phyloP scores from a whole-genome alignment of 2,113 vertebrate genomes.

The Oplegnathus fasciatus region DNA sequence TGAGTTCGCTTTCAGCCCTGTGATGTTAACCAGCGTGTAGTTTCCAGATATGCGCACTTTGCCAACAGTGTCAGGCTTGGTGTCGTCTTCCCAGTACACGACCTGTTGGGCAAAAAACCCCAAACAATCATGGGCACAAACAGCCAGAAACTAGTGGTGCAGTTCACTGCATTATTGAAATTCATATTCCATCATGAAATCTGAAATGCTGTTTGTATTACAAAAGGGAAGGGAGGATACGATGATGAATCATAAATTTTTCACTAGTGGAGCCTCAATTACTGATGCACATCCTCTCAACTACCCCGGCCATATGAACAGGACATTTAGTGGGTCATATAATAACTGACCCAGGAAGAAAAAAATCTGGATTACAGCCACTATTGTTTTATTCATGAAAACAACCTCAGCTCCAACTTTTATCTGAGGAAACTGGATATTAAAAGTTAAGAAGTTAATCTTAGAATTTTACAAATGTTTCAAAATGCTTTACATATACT shows the following conservation, averaged over 20 bases:
- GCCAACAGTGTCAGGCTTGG: constrained; percentile 90
- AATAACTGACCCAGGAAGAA: constrained; percentile 21
- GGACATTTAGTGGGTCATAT: constrained; percentile 39
- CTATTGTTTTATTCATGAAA: background rate
- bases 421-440: background rate
- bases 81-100: constrained; percentile 92
- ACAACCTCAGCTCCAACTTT: constrained; percentile 1
- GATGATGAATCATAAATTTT: constrained; percentile 58
- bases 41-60: constrained; percentile 91
- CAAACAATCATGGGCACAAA: background rate
- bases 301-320: constrained; percentile 17
- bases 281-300: constrained; percentile 49
- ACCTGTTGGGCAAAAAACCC: constrained; percentile 81
- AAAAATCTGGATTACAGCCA: constrained; percentile 1
- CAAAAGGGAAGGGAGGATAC: constrained; percentile 9
- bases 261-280: constrained; percentile 44
- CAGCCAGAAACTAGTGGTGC: constrained; percentile 6
- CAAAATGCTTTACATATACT: background rate
- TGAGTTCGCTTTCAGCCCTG: constrained; percentile 88
- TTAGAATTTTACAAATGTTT: background rate
- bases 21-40: constrained; percentile 89
- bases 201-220: constrained; percentile 57
- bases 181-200: constrained; percentile 46
- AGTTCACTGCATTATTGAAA: constrained; percentile 46
- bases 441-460: constrained; percentile 1